Conservation (phyloP, 2,888 invertebrate species). For the Sinotaia quadrata region DNA sequence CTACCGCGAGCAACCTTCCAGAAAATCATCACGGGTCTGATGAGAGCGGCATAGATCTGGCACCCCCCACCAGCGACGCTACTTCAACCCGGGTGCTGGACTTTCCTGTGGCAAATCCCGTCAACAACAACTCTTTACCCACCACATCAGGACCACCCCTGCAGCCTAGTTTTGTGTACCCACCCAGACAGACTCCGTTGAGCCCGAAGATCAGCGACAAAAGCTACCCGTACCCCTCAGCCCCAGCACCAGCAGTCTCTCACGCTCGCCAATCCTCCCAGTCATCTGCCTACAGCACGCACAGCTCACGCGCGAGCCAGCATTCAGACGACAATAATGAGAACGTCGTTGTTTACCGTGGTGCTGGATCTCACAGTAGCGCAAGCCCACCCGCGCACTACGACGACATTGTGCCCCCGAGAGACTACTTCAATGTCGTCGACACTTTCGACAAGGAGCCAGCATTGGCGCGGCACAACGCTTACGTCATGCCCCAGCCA, state of each 20-base stretch:
- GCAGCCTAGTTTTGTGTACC: conserved; percentile 12
- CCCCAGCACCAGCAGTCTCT: conserved; percentile 27
- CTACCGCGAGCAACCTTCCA: conserved; percentile 3
- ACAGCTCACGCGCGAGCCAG: conserved; percentile 43
- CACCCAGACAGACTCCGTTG: conserved; percentile 18
- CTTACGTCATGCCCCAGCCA: conserved; percentile 5
- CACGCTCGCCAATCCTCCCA: conserved; percentile 45
- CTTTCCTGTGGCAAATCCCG: background rate
- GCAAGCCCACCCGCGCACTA: background rate
- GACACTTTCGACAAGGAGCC: conserved; percentile 32
- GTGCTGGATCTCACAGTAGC: background rate
- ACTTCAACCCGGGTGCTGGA: background rate
- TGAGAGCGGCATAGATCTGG: conserved; percentile 56
- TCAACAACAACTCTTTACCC: background rate
- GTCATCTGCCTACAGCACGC: conserved; percentile 45
- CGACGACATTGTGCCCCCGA: conserved; percentile 45
- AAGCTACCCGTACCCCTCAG: conserved; percentile 31
- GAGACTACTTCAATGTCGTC: conserved; percentile 47
- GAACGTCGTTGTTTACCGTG: conserved; percentile 9
- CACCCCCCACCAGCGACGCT: conserved; percentile 44
- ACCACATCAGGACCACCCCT: background rate
- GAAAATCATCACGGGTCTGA: conserved; percentile 24
- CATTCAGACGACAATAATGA: conserved; percentile 34
- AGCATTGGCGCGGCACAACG: conserved; percentile 32
- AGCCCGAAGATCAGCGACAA: conserved; percentile 35